A percentile compares a stretch with the other conserved stretches of the same genome.
phyloP scores from a whole-genome alignment of 35 echinoderm and acorn worm species.

The Ophioderma brevispina region DNA sequence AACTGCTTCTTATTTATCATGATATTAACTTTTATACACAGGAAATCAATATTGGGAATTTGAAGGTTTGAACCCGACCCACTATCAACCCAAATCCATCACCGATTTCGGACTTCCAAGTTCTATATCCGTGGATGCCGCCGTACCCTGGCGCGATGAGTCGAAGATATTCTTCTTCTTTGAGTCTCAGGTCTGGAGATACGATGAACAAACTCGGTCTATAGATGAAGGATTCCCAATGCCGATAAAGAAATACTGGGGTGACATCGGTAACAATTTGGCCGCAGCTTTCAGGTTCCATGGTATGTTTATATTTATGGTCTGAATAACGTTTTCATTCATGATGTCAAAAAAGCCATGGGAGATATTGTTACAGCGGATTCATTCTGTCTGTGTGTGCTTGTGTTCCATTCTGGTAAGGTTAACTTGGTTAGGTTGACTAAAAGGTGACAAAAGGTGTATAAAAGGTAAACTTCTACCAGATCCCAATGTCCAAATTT shows the following conservation, averaged over 20 bases:
- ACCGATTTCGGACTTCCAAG: background rate
- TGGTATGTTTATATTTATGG: no score
- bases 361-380: no score
- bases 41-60: background rate
- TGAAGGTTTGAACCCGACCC: background rate
- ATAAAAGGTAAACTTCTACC: no score
- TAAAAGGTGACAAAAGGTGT: no score
- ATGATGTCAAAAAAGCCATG: no score
- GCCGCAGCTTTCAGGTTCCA: background rate
- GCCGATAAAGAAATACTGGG: background rate
- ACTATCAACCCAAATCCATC: background rate
- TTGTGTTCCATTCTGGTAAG: no score
- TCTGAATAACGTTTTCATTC: no score
- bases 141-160: background rate
- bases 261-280: background rate
- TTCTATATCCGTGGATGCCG: background rate
- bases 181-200: background rate
- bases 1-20: no score
- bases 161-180: background rate
- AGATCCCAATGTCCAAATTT: no score
- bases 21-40: no score
- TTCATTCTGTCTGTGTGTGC: no score
- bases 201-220: background rate
- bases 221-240: background rate
- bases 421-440: no score